phyloP scores from a whole-genome alignment of 2,888 invertebrate species.

The Epinotia demarniana region DNA sequence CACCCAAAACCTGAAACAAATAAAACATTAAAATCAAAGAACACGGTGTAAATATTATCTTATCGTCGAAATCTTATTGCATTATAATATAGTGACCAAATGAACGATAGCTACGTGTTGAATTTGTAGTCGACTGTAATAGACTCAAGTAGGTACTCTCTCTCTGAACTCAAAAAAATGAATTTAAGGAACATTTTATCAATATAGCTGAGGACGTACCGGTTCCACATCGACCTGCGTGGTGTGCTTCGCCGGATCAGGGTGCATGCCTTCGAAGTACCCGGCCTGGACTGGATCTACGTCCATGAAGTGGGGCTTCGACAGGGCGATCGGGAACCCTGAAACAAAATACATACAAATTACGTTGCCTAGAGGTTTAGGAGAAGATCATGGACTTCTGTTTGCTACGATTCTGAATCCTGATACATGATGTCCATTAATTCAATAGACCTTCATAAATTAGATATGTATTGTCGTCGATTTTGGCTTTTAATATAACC shows the following conservation, averaged over 20 bases:
- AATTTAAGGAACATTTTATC: not conserved
- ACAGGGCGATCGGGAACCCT: conserved; percentile 90
- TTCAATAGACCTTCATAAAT: not conserved
- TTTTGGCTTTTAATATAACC: too few species aligned
- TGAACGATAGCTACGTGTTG: too few species aligned
- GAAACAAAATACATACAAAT: conserved; percentile 47
- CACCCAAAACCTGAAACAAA: conserved; percentile 85
- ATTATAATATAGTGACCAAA: too few species aligned
- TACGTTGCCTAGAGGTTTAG: not conserved
- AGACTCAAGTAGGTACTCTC: too few species aligned
- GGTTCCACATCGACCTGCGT: conserved; percentile 88
- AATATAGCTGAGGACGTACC: conserved; percentile 72
- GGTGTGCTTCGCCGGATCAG: conserved; percentile 79
- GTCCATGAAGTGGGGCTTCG: conserved; percentile 86
- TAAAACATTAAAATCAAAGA: not conserved
- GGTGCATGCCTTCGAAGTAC: conserved; percentile 86
- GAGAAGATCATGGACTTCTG: too few species aligned
- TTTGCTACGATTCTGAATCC: too few species aligned
- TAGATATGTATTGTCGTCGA: too few species aligned
- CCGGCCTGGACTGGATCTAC: conserved; percentile 84
- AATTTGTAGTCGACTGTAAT: too few species aligned
- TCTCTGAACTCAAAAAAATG: too few species aligned
- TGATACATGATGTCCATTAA: not conserved
- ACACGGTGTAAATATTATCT: not conserved
- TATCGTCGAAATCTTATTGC: too few species aligned